phyloP scores from a whole-genome alignment of 2,797 vertebrate genomes.

The Myiotriccus ornatus region DNA sequence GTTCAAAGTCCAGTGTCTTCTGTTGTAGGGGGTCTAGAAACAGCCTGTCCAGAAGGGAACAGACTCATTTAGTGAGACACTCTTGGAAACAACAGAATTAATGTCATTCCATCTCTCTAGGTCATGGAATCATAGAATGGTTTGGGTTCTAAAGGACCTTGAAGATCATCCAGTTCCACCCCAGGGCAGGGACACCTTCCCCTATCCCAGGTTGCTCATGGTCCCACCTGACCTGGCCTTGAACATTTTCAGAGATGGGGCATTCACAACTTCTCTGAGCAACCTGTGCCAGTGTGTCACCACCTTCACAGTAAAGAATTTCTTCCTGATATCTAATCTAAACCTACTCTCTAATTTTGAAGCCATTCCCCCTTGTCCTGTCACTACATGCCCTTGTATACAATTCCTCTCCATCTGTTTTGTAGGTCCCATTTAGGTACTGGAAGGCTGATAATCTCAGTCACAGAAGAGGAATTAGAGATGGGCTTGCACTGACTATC shows the following conservation, averaged over 20 bases:
- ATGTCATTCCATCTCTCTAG: neutral
- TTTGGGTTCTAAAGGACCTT: neutral
- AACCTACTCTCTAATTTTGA: neutral
- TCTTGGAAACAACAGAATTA: neutral
- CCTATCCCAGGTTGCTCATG: neutral
- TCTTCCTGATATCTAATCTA: neutral
- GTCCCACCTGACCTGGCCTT: neutral
- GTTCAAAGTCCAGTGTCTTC: neutral
- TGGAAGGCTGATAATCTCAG: neutral
- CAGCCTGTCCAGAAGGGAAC: neutral
- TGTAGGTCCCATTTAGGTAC: neutral
- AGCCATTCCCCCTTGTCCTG: neutral
- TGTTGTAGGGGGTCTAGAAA: neutral
- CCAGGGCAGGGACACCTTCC: neutral
- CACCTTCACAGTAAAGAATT: neutral
- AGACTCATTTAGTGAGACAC: neutral
- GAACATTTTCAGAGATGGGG: neutral
- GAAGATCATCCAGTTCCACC: neutral
- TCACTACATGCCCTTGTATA: neutral
- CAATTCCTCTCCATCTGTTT: neutral
- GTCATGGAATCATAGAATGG: neutral
- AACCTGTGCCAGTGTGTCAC: neutral
- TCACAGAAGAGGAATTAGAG: neutral
- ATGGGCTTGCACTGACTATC: neutral
- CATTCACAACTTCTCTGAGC: neutral